Percentiles rank a stretch among this genome's conserved stretches.
Conservation (phyloP, 2,888 invertebrate genomes). For the Busseola fusca region DNA sequence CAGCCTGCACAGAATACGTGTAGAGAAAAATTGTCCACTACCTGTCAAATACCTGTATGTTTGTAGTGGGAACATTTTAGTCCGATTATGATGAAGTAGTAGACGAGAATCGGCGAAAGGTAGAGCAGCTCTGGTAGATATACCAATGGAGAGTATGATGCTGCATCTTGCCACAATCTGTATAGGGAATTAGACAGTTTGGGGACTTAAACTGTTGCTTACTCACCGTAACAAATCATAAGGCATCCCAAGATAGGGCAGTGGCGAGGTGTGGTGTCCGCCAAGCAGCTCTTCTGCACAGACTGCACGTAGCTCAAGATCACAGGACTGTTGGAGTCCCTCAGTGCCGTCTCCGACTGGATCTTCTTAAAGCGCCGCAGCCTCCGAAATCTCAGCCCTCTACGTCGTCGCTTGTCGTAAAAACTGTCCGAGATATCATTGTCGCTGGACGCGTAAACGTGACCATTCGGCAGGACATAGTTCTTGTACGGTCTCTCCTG, state of each 20-base stretch:
- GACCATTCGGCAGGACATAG: slow-evolving; percentile 64
- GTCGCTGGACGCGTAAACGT: slow-evolving; percentile 77
- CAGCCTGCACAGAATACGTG: background rate
- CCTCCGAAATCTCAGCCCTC: slow-evolving; percentile 74
- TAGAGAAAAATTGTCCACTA: background rate
- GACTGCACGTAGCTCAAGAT: slow-evolving; percentile 80
- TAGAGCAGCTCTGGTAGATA: background rate
- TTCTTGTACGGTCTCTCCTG: slow-evolving; percentile 65
- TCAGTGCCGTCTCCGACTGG: slow-evolving; percentile 74
- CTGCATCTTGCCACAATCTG: background rate
- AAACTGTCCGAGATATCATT: slow-evolving; percentile 71
- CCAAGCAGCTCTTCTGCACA: slow-evolving; percentile 76
- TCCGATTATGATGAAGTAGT: background rate
- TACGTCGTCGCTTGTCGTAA: slow-evolving; percentile 68
- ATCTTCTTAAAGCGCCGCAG: slow-evolving; percentile 74
- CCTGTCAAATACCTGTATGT: background rate
- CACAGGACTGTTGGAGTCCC: slow-evolving; percentile 69
- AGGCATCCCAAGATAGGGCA: slow-evolving; percentile 81
- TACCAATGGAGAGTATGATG: background rate
- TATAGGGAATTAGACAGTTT: no score
- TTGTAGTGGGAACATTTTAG: background rate
- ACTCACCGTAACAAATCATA: slow-evolving; percentile 76
- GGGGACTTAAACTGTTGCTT: background rate
- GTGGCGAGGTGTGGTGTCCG: slow-evolving; percentile 79
- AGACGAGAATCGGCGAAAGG: background rate